phyloP scores from a whole-genome alignment of 2,797 vertebrate genomes.

The Manis javanica region DNA sequence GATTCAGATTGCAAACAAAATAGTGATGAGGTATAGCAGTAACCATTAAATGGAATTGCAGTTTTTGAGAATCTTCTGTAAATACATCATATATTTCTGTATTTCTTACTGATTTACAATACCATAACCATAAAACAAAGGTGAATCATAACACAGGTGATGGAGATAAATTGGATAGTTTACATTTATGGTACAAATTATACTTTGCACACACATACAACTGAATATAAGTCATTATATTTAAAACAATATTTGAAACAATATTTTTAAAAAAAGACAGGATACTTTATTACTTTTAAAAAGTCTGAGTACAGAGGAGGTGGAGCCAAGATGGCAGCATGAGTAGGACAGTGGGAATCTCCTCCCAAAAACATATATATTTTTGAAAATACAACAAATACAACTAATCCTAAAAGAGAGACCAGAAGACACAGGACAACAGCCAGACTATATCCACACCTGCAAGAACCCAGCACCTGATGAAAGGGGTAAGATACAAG shows the following conservation, averaged over 20 bases:
- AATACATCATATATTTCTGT: conserved; percentile 62
- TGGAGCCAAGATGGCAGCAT: no score
- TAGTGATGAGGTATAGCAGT: conserved; percentile 79
- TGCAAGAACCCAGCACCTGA: no score
- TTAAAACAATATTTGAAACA: no score
- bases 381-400: no score
- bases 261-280: no score
- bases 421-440: no score
- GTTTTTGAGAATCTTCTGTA: conserved; percentile 53
- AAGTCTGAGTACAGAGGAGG: background rate
- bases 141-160: conserved; percentile 77
- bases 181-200: conserved; percentile 77
- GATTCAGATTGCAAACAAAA: conserved; percentile 79
- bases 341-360: no score
- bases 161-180: conserved; percentile 76
- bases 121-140: conserved; percentile 64
- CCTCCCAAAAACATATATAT: no score
- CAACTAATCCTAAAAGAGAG: no score
- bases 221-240: conserved; percentile 77
- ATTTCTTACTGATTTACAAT: conserved; percentile 66
- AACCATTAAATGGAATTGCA: conserved; percentile 60
- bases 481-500: no score
- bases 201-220: conserved; percentile 76
- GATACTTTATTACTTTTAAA: conserved; percentile 77
- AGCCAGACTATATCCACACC: no score